Base-by-base conservation (phyloP, 30 jellyfish, hydroid and myxozoan genomes). In the Sanderia malayensis region DNA sequence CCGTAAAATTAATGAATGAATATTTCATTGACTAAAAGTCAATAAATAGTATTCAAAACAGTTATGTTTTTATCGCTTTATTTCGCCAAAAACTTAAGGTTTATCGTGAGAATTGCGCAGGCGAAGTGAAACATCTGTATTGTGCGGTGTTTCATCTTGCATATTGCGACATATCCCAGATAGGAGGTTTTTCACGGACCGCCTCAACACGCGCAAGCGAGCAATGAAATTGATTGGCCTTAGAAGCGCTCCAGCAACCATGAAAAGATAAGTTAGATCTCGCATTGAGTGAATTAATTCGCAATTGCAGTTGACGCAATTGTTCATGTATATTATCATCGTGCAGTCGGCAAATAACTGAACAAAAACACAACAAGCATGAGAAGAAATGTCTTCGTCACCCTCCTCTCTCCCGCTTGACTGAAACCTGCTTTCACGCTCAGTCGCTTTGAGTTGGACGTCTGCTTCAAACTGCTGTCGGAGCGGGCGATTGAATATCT, bases 301-400 rank as follows among this genome's bases (percentile, higher is more conserved):
- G 71, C 95, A 84, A 55, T 84, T 25, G 27, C 95, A 84, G 15
- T 84, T 27, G 26, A 57, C 77, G 67, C 95, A 84, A 60, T 52
- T 67, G 71, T 84, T 84, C 95, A 84, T 84, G 34, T 84, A 84
- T 24, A 73, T 52, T 19, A 84, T 84, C 95, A 84, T 84, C 8
- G 74, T 22, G 20, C 89, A 70, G 89, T 73, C 31, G 95, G 95
- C 9, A 84, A 45, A 68, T 73, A 84, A 58, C 95, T 84, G 65
- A 74, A 23, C 0, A 73, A 70, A 46, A 84, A 84, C 7, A 84
- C 95, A 0, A 66, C 85, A 58, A 84, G 57, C 95, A 84, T 84
- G n/a, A 84, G 81, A 37, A 84, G 60, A 61, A 84, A 73, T 9
- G 95, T 70, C 27, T 84, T 73, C 58, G 95, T 84, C 20, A 73